phyloP scores from a whole-genome alignment of 1,140 invertebrate species.

The Halyomorpha halys region DNA sequence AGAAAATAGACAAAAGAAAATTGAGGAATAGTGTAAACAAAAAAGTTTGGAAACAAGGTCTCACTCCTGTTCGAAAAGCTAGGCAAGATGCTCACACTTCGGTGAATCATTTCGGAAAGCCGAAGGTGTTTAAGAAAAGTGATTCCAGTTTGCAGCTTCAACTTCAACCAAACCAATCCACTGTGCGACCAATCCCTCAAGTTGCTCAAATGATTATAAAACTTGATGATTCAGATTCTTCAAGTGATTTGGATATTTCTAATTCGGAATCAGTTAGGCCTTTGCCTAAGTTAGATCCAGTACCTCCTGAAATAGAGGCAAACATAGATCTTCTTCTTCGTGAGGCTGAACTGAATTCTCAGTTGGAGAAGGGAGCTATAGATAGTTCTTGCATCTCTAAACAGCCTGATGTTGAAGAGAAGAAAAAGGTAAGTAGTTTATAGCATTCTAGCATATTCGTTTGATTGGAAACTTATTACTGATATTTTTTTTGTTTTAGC shows the following conservation, averaged over 20 bases:
- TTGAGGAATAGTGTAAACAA: constrained; percentile 10
- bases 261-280: background rate
- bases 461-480: no score
- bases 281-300: background rate
- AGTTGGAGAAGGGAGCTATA: background rate
- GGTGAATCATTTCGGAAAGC: background rate
- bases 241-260: constrained; percentile 4
- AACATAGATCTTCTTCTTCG: constrained; percentile 10
- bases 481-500: no score
- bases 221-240: constrained; percentile 19
- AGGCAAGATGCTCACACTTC: background rate
- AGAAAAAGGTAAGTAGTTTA: no score
- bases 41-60: constrained; percentile 3
- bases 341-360: background rate
- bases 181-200: background rate
- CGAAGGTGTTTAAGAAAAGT: background rate
- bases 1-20: constrained; percentile 14
- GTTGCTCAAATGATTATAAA: constrained; percentile 21
- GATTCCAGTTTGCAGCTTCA: background rate
- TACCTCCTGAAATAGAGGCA: background rate
- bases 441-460: no score
- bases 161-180: background rate
- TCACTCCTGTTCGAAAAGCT: background rate
- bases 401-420: no score
- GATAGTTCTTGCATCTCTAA: background rate